Conservation (phyloP, 2,888 invertebrate species). For the Aphidius colemani region DNA sequence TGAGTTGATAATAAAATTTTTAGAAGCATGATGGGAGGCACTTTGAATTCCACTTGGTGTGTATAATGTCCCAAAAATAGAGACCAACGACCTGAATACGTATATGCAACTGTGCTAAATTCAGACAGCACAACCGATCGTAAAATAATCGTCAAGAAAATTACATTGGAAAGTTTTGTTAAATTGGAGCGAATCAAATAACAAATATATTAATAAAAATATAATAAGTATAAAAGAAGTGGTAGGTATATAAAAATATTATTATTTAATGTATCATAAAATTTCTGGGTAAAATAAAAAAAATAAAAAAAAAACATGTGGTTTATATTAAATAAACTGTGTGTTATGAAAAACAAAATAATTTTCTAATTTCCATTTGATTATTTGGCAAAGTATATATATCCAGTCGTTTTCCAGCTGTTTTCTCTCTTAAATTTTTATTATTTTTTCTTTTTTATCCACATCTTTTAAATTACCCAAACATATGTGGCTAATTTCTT, state of each 20-base stretch:
- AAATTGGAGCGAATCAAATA: not conserved
- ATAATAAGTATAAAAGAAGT: not conserved
- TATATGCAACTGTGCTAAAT: not conserved
- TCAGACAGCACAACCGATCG: not conserved
- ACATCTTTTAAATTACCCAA: no score
- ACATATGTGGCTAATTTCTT: no score
- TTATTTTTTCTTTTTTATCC: no score
- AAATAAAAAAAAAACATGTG: no score
- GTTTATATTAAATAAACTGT: no score
- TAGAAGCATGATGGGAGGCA: not conserved
- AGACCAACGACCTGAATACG: slow-evolving; percentile 1
- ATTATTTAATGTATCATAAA: no score
- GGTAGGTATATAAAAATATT: not conserved
- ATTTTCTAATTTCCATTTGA: no score
- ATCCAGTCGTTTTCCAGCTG: no score
- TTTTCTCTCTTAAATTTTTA: no score
- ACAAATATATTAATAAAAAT: not conserved
- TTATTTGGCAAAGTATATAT: no score
- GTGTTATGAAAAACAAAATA: no score
- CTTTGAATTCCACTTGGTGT: not conserved
- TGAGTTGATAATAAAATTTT: slow-evolving; percentile 7
- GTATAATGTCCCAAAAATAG: slow-evolving; percentile 9
- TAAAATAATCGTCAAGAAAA: slow-evolving; percentile 2
- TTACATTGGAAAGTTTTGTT: not conserved
- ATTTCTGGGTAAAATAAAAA: no score